Base-by-base conservation (phyloP, 2,888 invertebrate genomes). In the Teinopalpus imperialis region DNA sequence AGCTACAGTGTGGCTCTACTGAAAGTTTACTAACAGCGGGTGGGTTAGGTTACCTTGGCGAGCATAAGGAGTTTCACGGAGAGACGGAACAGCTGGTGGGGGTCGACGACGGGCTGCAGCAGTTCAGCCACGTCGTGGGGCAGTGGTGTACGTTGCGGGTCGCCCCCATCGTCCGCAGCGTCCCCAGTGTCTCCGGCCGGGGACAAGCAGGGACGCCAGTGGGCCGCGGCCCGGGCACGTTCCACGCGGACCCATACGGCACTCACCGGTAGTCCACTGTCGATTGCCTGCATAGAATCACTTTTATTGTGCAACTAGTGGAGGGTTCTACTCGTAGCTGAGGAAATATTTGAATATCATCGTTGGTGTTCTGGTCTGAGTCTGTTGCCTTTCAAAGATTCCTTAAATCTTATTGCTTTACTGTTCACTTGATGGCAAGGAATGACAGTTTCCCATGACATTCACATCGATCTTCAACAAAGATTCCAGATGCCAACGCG, bases 191-290 rank as follows among this genome's bases (percentile, higher is more conserved):
- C 9, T 92, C 90, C 27, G 90, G 93, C 52, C 2, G 24, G 9
- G 7, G 34, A 10, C 13, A 8, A 1, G 13, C 8, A 13, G 1
- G 93, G 92, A 23, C 93, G 83, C 91, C 94, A 95, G 75, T 93
- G 93, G 59, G 91, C 92, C 9, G 91, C 90, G 61, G 92, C 93
- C n/a, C 95, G 90, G 42, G 94, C 78, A 6, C 92, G 92, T 77
- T 95, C 95, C 48, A 93, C 91, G 49, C 95, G 90, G 55, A 92
- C 81, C 95, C 95, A 95, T 52, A 95, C 86, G 56, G 93, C 92
- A 66, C 92, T 90, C 64, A 93, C 80, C 14, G 95, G 95, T 65
- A 96, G 78, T 36, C 93, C 92, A 36, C 92, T 91, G 48, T 49
- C 24, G 61, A 64, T 47, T 59, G 61, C 56, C 77, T 73, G 63